Evolutionary conservation across 1,140 invertebrate genomes (phyloP).

Genomic region (Microplitis mediator): DNA sequence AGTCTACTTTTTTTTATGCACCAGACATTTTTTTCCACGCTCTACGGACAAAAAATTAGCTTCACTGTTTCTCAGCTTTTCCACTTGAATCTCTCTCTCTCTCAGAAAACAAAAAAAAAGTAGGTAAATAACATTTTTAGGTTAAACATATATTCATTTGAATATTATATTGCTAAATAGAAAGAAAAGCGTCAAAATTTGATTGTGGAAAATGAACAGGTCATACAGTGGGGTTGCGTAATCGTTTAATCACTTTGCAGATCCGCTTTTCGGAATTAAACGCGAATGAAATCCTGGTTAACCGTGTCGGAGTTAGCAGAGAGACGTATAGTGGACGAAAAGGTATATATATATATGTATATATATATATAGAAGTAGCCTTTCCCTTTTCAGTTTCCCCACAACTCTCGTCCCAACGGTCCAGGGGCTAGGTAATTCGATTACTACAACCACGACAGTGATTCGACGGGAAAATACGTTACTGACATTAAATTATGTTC

Average conservation of each 20-base stretch:
- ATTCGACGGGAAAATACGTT: constrained; percentile 23
- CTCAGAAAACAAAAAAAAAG: too few relatives aligned
- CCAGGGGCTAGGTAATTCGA: constrained; percentile 21
- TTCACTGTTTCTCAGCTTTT: too few relatives aligned
- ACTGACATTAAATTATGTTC: constrained; percentile 6
- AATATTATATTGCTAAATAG: too few relatives aligned
- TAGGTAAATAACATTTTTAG: too few relatives aligned
- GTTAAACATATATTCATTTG: too few relatives aligned
- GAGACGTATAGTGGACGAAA: background rate
- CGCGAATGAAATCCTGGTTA: constrained; percentile 27
- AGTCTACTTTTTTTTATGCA: background rate
- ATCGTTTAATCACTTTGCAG: constrained; percentile 23
- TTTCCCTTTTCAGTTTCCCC: too few relatives aligned
- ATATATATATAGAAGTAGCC: background rate
- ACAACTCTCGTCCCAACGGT: background rate
- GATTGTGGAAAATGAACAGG: background rate
- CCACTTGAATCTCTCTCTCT: too few relatives aligned
- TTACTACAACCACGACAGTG: constrained; percentile 21
- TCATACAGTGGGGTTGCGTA: background rate
- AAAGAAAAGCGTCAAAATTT: background rate
- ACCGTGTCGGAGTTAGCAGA: constrained; percentile 10
- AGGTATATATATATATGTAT: background rate
- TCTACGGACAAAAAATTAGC: too few relatives aligned
- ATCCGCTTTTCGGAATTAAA: constrained; percentile 26
- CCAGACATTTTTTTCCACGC: too few relatives aligned